phyloP scores from a whole-genome alignment of 2,113 vertebrate genomes.

The Erinaceus europaeus region DNA sequence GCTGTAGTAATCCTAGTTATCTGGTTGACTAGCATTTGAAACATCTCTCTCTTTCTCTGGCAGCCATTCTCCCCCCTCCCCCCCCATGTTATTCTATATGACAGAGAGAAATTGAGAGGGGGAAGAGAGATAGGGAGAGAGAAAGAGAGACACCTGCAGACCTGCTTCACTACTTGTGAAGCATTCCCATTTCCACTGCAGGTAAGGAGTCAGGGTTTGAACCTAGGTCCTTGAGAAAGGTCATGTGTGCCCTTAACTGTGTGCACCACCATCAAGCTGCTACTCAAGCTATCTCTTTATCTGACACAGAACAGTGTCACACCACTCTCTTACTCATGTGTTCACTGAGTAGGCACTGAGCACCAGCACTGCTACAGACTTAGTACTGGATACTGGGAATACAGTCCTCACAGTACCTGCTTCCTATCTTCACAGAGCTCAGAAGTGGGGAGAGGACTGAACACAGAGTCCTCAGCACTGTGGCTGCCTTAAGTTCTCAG shows the following conservation, averaged over 20 bases:
- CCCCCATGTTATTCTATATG: too few relatives aligned
- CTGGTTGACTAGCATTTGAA: fast-evolving
- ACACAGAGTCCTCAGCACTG: background rate
- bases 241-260: too few relatives aligned
- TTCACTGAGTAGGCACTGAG: background rate
- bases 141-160: too few relatives aligned
- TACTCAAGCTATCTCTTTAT: too few relatives aligned
- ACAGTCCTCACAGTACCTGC: background rate
- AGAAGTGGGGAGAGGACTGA: background rate
- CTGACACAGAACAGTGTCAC: too few relatives aligned
- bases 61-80: fast-evolving
- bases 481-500: background rate
- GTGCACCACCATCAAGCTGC: too few relatives aligned
- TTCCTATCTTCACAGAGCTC: background rate
- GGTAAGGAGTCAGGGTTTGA: too few relatives aligned
- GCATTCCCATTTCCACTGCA: too few relatives aligned
- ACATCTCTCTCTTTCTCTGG: background rate
- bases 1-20: background rate
- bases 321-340: background rate
- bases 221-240: too few relatives aligned
- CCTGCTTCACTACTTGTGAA: too few relatives aligned
- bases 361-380: background rate
- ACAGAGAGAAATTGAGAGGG: too few relatives aligned
- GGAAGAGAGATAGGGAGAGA: too few relatives aligned
- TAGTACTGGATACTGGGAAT: background rate